Percentiles rank a stretch among this genome's conserved stretches.
Evolutionary conservation across 2,113 vertebrate genomes (phyloP).

Genomic region (Sciurus niger): DNA sequence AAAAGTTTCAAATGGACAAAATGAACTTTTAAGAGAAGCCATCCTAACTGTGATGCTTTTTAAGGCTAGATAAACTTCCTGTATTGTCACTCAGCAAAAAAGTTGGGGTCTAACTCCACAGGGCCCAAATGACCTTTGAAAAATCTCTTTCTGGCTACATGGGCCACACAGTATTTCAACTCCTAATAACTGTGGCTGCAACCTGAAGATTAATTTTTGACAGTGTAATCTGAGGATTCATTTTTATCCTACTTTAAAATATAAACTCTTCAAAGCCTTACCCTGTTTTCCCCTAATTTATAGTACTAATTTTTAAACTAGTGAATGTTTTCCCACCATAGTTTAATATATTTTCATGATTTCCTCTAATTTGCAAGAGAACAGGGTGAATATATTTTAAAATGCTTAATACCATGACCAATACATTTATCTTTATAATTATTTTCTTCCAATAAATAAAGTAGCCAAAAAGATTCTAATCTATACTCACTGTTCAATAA

Average conservation of each 20-base stretch:
- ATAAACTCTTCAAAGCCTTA: constrained; percentile 48
- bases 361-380: constrained; percentile 63
- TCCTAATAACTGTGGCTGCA: constrained; percentile 13
- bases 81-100: neutral
- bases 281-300: neutral
- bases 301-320: constrained; percentile 54
- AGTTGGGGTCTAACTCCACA: neutral
- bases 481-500: constrained; percentile 47
- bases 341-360: constrained; percentile 57
- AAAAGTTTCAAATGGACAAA: neutral
- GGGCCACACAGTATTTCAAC: neutral
- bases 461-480: constrained; percentile 47
- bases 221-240: neutral
- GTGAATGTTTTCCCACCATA: constrained; percentile 51
- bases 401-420: constrained; percentile 29
- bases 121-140: neutral
- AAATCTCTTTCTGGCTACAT: neutral
- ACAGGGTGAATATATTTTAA: neutral
- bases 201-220: constrained; percentile 32
- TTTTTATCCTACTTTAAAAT: constrained; percentile 60
- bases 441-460: constrained; percentile 31
- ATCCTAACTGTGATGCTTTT: neutral
- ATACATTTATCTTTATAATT: constrained; percentile 53
- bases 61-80: neutral
- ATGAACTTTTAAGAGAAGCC: neutral